Percentiles rank a stretch among this genome's conserved stretches.
Conservation (phyloP, 2,888 invertebrate species). For the Exephanes ischioxanthus region DNA sequence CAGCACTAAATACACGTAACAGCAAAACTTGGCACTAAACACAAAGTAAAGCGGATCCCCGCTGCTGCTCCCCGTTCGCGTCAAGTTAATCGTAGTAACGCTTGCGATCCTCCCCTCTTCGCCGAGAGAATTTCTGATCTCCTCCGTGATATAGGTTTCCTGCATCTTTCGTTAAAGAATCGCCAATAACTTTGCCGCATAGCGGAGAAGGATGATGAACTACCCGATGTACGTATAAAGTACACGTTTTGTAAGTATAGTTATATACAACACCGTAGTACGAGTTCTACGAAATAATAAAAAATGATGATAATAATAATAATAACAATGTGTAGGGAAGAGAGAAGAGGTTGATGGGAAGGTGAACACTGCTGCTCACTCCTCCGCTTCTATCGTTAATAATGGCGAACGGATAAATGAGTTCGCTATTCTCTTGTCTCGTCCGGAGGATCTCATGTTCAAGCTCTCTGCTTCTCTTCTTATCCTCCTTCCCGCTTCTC, state of each 20-base stretch:
- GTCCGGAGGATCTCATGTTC: slow-evolving; percentile 66
- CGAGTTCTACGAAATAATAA: slow-evolving; percentile 46
- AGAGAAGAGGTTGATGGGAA: slow-evolving; percentile 59
- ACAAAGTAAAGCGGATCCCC: slow-evolving; percentile 10
- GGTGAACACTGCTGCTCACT: slow-evolving; percentile 58
- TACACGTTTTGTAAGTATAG: slow-evolving; percentile 12
- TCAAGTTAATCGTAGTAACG: slow-evolving; percentile 20
- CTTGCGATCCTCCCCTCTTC: slow-evolving; percentile 8
- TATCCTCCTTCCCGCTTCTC: slow-evolving; percentile 27
- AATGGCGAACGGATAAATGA: slow-evolving; percentile 69
- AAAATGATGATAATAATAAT: not conserved
- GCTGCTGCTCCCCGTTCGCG: slow-evolving; percentile 8
- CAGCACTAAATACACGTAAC: not conserved
- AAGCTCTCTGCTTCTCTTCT: slow-evolving; percentile 56
- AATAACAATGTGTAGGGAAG: slow-evolving; percentile 5
- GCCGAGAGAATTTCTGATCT: slow-evolving; percentile 12
- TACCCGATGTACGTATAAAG: slow-evolving; percentile 31
- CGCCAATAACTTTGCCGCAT: slow-evolving; percentile 14
- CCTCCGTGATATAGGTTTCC: slow-evolving; percentile 28
- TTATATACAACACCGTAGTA: slow-evolving; percentile 4
- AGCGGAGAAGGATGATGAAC: slow-evolving; percentile 7
- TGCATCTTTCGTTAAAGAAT: slow-evolving; percentile 36
- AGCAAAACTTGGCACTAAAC: slow-evolving; percentile 14
- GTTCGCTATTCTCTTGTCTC: slow-evolving; percentile 69
- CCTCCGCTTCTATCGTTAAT: slow-evolving; percentile 67